Base-by-base conservation (phyloP, 2,797 vertebrate genomes). In the Intellagama lesueurii region DNA sequence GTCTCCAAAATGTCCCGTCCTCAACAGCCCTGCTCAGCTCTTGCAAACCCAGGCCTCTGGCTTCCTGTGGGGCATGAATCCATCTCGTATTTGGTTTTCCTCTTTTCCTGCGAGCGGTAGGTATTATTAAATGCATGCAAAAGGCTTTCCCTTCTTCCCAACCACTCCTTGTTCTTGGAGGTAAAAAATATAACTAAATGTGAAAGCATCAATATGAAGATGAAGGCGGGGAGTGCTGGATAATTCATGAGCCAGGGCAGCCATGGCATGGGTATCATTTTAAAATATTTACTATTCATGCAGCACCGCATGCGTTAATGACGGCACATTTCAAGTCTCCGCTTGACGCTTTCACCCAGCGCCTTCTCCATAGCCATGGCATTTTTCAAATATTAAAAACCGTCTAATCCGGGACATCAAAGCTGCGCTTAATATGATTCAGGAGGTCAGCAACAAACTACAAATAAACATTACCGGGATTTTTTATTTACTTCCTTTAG, bases 401-500 rank as follows among this genome's bases (percentile, higher is more conserved):
- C 35, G 14, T 24, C 66, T 81, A 88, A 88, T 79, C 89, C 80
- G 72, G 28, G 30, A 83, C 47, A 77, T 90, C 89, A 95, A 88
- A 90, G 47, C 70, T 81, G 86, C 83, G 77, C 56, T 68, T 93
- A 90, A 87, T 5, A 3, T n/a, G 66, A 92, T 90, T 94, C 89
- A 60, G 60, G 90, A 94, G 76, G 88, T 94, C 86, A 94, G 91
- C 91, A 2, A 8, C 84, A 93, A 85, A 56, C 93, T 88, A 49
- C 88, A 93, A 91, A 92, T 85, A 93, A 95, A 92, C 68, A 85
- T 72, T 84, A 88, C 7, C 52, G 87, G 86, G 40, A 69, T 91
- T 77, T 40, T 83, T 91, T 95, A 93, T 90, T 95, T 93, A 91
- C 89, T 94, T 94, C 85, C 87, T 81, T 85, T 44, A 88, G 83